Base-by-base conservation (phyloP, 2,797 vertebrate genomes). In the Eremophila alpestris region DNA sequence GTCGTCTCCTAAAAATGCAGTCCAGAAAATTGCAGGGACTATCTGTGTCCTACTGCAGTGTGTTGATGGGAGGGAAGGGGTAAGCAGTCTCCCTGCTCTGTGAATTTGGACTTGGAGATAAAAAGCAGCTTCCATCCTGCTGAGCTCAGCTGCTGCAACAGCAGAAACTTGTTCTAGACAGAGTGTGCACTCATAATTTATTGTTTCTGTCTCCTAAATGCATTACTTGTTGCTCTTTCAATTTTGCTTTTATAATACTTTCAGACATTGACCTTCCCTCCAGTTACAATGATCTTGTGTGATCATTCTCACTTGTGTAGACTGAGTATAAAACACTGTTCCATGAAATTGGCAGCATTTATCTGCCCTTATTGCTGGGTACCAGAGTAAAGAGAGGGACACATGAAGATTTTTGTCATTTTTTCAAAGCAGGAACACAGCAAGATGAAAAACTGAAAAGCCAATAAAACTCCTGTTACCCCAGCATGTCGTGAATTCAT, bases 61-160 rank as follows among this genome's bases (percentile, higher is more conserved):
- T 41, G 22, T 13, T 82, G 22, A 43, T 11, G 11, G 45, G 29
- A 13, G 87, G 2, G 7, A 83, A 27, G 7, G 9, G 10, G 10
- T 74, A 77, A 71, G 10, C 23, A 58, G 13, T 29, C 10, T 89
- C 38, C 15, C 46, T 62, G 10, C 32, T 49, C 27, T 21, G 8
- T 59, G 63, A 27, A 19, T 79, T 78, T 92, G 69, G 38, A n/a
- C 40, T 77, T 52, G 13, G 40, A 87, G 69, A 51, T 3, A 13
- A 56, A 94, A 80, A 87, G 68, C 62, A 76, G 30, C 41, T 93
- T 60, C 16, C 10, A 19, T 81, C 60, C 65, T 77, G 68, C 84
- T 81, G 43, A 96, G 36, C 41, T 94, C 89, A 95, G 75, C 79
- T 94, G 76, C 82, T 89, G 82, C 76, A 91, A 58, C 71, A 91